phyloP scores from a whole-genome alignment of 2,888 invertebrate genomes.

The Aphodius granarius region DNA sequence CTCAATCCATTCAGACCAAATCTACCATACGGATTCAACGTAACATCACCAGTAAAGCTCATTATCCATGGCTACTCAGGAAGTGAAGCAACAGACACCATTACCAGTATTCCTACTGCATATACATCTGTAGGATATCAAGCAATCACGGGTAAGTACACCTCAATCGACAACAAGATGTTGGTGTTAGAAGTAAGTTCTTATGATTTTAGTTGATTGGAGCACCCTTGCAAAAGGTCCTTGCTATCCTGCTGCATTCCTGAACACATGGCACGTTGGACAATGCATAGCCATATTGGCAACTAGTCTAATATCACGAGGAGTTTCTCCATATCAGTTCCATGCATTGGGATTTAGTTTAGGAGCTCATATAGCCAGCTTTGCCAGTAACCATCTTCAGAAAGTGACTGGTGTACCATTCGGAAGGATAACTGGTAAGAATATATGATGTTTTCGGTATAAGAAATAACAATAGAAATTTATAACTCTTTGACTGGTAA shows the following conservation, averaged over 20 bases:
- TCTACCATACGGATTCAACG: slow-evolving; percentile 40
- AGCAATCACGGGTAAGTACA: slow-evolving; percentile 43
- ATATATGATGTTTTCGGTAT: background rate
- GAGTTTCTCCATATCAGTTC: slow-evolving; percentile 48
- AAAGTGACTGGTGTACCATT: slow-evolving; percentile 43
- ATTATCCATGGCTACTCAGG: slow-evolving; percentile 55
- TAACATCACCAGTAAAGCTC: slow-evolving; percentile 43
- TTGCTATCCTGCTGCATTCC: slow-evolving; percentile 61
- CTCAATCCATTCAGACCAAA: slow-evolving; percentile 45
- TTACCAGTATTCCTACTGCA: slow-evolving; percentile 44
- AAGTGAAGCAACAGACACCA: slow-evolving; percentile 47
- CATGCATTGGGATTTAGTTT: slow-evolving; percentile 63
- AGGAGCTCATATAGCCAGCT: slow-evolving; percentile 59
- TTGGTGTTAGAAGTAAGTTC: background rate
- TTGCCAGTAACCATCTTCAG: slow-evolving; percentile 49
- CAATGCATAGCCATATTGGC: slow-evolving; percentile 58
- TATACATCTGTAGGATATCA: slow-evolving; percentile 46
- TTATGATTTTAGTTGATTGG: slow-evolving; percentile 61
- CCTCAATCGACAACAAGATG: background rate
- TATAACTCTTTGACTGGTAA: no score
- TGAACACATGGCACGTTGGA: slow-evolving; percentile 62
- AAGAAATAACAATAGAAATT: background rate
- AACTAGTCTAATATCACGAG: slow-evolving; percentile 47
- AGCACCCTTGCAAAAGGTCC: slow-evolving; percentile 55
- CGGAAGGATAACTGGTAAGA: slow-evolving; percentile 51